Evolutionary conservation across 2,888 invertebrate species (phyloP), one percentile per base, ranked within the genome.

Genomic region (Molanna angustata): DNA sequence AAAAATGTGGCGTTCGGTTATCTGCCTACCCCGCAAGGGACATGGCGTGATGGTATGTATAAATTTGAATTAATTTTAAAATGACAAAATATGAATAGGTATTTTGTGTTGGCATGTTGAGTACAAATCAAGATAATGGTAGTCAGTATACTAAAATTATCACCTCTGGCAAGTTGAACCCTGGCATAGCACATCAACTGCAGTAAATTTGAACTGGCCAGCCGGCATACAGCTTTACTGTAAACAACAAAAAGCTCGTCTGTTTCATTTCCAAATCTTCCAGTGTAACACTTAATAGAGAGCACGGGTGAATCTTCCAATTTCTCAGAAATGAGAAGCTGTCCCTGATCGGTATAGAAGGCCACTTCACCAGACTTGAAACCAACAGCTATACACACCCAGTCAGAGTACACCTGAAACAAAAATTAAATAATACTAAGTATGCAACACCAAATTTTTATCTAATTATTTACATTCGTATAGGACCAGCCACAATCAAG

Each of bases 301-400:
- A 83, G 70, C 11, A 95, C 88, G 6, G 86, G 80, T 65, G 88
- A 90, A 63, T 87, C 86, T 65, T 95, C 93, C 55, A 94, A 80
- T 66, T 88, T 85, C 67, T 96, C 94, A 40, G 86, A 84, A 35
- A 93, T 74, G 41, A 97, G 72, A 57, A 91, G 74, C 51, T 86
- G 84, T 13, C 94, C 94, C 58, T 84, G 85, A 68, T 96, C 94
- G 1, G 93, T 92, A 66, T 92, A 95, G 72, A 95, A 93, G 57
- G 88, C 79, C 9, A 96, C 79, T 72, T 80, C 82, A 14, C 97
- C 97, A 61, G 90, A 87, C 62, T 83, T 84, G 64, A 90, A 88
- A 11, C 96, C 97, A 52, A 94, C 80, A 55, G 88, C 83, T 55
- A 96, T 80, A 67, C 94, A 94, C 11, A 93, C 94, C 96, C 96